Percentiles rank a stretch among this genome's conserved stretches.
These are phyloP conservation scores for Andrena camellia DNA, from an alignment of 2,888 invertebrate genomes.

Conservation along the genomic window DNA sequence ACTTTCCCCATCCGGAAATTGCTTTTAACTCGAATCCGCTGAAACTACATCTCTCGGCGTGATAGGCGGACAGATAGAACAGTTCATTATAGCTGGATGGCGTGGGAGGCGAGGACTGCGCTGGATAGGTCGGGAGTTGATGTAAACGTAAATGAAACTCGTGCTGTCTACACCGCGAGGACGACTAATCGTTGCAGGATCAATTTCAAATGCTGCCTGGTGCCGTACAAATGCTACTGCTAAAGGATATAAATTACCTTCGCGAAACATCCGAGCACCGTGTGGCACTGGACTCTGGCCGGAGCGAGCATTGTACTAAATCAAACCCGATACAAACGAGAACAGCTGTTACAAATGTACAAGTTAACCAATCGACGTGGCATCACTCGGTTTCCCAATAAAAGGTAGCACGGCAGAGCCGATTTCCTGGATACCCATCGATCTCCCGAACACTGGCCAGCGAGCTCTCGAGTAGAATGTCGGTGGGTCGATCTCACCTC, in stretches of 20 bases:
- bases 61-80: constrained; percentile 2
- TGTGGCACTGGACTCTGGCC: neutral
- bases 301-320: neutral
- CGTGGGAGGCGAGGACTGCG: constrained; percentile 11
- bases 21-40: constrained; percentile 23
- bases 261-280: too few relatives aligned
- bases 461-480: neutral
- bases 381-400: neutral
- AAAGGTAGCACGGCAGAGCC: neutral
- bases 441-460: neutral
- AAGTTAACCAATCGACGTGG: neutral
- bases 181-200: constrained; percentile 31
- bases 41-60: neutral
- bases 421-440: constrained; percentile 33
- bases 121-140: neutral
- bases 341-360: neutral
- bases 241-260: too few relatives aligned
- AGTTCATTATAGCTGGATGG: constrained; percentile 23
- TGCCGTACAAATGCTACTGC: neutral
- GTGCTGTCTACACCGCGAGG: constrained; percentile 17
- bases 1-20: constrained; percentile 38
- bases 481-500: neutral
- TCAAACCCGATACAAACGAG: neutral
- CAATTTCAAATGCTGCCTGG: constrained; percentile 14
- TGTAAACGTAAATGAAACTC: constrained; percentile 40